Percentiles rank a stretch among this genome's conserved stretches.
phyloP scores from a whole-genome alignment of 2,113 vertebrate genomes.

The Prietella phreatophila region DNA sequence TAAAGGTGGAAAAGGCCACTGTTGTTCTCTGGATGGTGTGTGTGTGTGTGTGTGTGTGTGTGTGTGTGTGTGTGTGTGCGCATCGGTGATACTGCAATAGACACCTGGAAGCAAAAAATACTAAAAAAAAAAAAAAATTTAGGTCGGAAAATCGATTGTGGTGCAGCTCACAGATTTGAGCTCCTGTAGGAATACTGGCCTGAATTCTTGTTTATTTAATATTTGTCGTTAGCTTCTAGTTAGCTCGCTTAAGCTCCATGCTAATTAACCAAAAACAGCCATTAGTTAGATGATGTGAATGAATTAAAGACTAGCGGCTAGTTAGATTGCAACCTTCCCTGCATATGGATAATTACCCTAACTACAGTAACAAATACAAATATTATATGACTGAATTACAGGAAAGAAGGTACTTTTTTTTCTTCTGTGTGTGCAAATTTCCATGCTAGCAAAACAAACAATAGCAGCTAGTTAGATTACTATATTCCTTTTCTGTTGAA shows the following conservation, averaged over 20 bases:
- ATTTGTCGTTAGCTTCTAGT: background rate
- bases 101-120: slow-evolving; percentile 23
- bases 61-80: background rate
- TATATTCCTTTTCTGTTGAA: background rate
- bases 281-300: background rate
- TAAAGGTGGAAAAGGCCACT: slow-evolving; percentile 38
- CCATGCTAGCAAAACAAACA: background rate
- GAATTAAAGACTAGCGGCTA: background rate
- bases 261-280: background rate
- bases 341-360: background rate
- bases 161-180: background rate
- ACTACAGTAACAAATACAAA: background rate
- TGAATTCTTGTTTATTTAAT: background rate
- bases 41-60: background rate
- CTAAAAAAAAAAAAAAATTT: background rate
- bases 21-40: slow-evolving; percentile 23
- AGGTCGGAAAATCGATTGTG: background rate
- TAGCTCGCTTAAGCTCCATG: background rate
- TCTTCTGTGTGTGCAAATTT: background rate
- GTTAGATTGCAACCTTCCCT: background rate
- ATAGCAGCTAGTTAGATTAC: background rate
- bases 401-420: background rate
- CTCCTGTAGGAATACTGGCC: background rate
- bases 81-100: slow-evolving; percentile 12
- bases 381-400: background rate